Evolutionary conservation across 2,113 vertebrate genomes (phyloP).

Genomic region (Blennius ocellaris): DNA sequence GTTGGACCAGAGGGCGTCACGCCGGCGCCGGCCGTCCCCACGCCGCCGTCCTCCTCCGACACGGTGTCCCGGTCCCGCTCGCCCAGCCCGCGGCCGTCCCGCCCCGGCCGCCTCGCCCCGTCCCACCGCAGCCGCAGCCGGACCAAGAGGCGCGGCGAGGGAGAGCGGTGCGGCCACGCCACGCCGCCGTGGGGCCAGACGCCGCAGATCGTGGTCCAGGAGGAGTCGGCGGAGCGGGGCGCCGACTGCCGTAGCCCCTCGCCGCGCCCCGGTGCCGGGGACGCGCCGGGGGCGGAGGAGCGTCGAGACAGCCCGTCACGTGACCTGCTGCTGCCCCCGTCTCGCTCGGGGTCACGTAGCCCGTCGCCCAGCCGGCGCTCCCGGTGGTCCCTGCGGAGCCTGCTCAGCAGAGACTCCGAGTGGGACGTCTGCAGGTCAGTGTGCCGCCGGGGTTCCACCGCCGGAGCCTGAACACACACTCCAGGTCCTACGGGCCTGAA

Average conservation of each 20-base stretch:
- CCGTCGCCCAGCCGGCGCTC: constrained; percentile 80
- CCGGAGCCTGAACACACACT: too few relatives aligned
- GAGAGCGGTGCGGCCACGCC: constrained; percentile 27
- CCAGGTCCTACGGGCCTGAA: too few relatives aligned
- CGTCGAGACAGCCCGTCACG: constrained; percentile 48
- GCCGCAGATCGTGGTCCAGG: constrained; percentile 30
- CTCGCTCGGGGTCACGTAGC: constrained; percentile 77
- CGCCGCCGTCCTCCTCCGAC: constrained; percentile 80
- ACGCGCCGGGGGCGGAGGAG: constrained; percentile 34
- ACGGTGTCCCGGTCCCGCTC: constrained; percentile 84
- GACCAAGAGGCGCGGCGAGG: constrained; percentile 48
- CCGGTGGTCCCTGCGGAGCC: constrained; percentile 82
- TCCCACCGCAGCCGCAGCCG: constrained; percentile 27
- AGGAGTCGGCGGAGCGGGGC: constrained; percentile 7
- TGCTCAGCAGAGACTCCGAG: constrained; percentile 81
- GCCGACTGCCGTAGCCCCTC: constrained; percentile 9
- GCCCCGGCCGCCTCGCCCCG: constrained; percentile 29
- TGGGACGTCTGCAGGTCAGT: constrained; percentile 85
- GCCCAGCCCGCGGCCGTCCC: constrained; percentile 71
- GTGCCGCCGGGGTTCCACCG: not conserved
- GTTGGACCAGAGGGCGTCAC: constrained; percentile 30
- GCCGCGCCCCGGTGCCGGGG: constrained; percentile 4
- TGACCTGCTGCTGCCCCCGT: constrained; percentile 68
- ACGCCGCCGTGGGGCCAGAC: constrained; percentile 21
- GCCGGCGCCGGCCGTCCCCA: constrained; percentile 75